Percentiles rank a stretch among this genome's conserved stretches.
Evolutionary conservation across 2,888 invertebrate species (phyloP).

Genomic region (Microdon myrmicae): DNA sequence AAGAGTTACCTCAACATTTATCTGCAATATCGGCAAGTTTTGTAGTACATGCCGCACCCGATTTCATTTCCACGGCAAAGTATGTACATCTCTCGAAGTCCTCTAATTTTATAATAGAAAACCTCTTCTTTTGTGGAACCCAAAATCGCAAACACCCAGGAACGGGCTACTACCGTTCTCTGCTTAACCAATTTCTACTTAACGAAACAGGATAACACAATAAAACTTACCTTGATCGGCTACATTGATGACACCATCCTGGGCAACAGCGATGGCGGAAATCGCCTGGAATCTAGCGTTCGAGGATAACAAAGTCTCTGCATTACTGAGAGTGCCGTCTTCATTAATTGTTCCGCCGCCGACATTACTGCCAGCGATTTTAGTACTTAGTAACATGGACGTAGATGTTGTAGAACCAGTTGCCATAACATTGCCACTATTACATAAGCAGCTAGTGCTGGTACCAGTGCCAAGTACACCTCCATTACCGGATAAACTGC

Average conservation of each 20-base stretch:
- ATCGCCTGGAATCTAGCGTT: slow-evolving; percentile 90
- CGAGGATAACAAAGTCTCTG: slow-evolving; percentile 86
- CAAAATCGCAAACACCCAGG: no score
- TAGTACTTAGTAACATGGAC: slow-evolving; percentile 63
- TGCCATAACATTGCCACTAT: slow-evolving; percentile 63
- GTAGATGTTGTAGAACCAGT: slow-evolving; percentile 66
- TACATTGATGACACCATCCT: slow-evolving; percentile 94
- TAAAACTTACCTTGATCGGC: slow-evolving; percentile 85
- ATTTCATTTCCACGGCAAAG: no score
- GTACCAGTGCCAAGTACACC: slow-evolving; percentile 47
- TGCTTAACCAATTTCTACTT: neutral
- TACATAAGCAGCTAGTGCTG: slow-evolving; percentile 60
- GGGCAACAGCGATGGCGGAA: slow-evolving; percentile 91
- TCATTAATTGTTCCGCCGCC: slow-evolving; percentile 61
- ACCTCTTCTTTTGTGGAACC: no score
- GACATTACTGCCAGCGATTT: slow-evolving; percentile 58
- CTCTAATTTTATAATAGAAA: no score
- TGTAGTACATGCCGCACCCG: no score
- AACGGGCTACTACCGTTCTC: no score
- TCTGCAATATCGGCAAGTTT: no score
- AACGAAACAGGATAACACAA: neutral
- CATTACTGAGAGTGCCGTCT: slow-evolving; percentile 72
- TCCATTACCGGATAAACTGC: slow-evolving; percentile 55
- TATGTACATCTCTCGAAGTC: no score
- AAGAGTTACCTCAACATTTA: no score